Evolutionary conservation across 2,888 invertebrate genomes (phyloP).

Genomic region (Polia nebulosa): DNA sequence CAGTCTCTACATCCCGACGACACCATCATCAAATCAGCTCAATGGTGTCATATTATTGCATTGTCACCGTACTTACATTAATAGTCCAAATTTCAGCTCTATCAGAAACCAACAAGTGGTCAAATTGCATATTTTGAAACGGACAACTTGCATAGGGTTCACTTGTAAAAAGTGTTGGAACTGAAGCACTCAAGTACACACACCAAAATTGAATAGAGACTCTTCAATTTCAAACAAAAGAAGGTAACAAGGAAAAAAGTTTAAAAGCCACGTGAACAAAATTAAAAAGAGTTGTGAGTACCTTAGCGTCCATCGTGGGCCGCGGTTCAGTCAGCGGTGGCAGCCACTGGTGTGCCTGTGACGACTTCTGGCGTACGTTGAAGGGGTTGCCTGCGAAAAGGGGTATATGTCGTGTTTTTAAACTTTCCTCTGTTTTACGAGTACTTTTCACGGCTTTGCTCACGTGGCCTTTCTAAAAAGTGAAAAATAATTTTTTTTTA

Average conservation of each 20-base stretch:
- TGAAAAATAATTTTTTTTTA: no score
- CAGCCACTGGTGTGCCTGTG: constrained; percentile 22
- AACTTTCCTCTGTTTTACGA: not conserved
- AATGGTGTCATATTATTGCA: no score
- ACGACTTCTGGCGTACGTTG: constrained; percentile 26
- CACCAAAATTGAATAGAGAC: not conserved
- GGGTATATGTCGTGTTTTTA: constrained; percentile 29
- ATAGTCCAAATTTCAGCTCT: no score
- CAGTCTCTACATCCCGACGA: no score
- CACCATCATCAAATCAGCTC: no score
- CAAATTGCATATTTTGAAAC: no score
- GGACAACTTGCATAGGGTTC: no score
- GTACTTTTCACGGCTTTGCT: not conserved
- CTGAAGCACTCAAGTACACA: no score
- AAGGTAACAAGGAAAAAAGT: constrained; percentile 17
- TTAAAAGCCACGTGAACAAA: constrained; percentile 1
- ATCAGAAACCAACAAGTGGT: no score
- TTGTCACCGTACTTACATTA: no score
- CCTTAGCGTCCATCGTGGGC: constrained; percentile 82
- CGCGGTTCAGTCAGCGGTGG: constrained; percentile 36
- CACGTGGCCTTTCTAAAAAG: not conserved
- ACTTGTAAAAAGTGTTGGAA: no score
- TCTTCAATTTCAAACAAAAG: not conserved
- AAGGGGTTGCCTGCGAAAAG: constrained; percentile 28
- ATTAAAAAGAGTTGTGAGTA: constrained; percentile 54